Percentiles rank a stretch among this genome's conserved stretches.
These are phyloP conservation scores for Pygmarrhopalites habei DNA, from an alignment of 1,140 invertebrate genomes.

Conservation along the genomic window DNA sequence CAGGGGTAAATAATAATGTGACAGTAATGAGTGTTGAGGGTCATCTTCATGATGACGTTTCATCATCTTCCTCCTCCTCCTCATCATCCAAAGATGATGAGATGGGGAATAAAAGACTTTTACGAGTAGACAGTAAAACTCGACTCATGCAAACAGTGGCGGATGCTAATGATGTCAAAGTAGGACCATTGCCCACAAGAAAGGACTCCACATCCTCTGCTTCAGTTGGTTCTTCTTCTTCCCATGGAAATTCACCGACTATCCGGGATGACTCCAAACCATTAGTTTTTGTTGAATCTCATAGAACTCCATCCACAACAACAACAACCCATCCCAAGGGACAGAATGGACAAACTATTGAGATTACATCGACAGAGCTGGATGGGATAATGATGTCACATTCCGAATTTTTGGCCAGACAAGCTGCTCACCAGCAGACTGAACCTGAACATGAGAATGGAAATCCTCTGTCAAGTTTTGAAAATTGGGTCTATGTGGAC, in stretches of 20 bases:
- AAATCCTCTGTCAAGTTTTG: conserved; percentile 34
- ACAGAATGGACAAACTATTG: conserved; percentile 29
- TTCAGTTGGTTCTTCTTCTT: conserved; percentile 13
- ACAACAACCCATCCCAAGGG: neutral
- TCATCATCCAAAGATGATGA: neutral
- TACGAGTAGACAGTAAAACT: conserved; percentile 33
- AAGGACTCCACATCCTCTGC: conserved; percentile 11
- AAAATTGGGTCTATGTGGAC: conserved; percentile 41
- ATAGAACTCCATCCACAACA: neutral
- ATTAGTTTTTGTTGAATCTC: neutral
- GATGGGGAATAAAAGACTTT: conserved; percentile 20
- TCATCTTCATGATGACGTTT: neutral
- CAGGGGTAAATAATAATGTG: conserved; percentile 10
- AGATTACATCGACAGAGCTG: conserved; percentile 34
- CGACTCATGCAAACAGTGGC: conserved; percentile 36
- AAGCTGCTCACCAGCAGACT: conserved; percentile 1
- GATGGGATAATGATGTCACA: conserved; percentile 40
- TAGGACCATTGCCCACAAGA: conserved; percentile 19
- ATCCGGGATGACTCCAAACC: conserved; percentile 19
- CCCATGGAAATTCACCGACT: conserved; percentile 21
- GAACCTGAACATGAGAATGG: neutral
- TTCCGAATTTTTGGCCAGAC: conserved; percentile 30
- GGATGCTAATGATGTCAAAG: conserved; percentile 37
- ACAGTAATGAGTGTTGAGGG: conserved; percentile 25
- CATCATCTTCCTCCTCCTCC: neutral